Evolutionary conservation across 2,113 vertebrate species (phyloP).

Genomic region (Trematocara nigrifrons): DNA sequence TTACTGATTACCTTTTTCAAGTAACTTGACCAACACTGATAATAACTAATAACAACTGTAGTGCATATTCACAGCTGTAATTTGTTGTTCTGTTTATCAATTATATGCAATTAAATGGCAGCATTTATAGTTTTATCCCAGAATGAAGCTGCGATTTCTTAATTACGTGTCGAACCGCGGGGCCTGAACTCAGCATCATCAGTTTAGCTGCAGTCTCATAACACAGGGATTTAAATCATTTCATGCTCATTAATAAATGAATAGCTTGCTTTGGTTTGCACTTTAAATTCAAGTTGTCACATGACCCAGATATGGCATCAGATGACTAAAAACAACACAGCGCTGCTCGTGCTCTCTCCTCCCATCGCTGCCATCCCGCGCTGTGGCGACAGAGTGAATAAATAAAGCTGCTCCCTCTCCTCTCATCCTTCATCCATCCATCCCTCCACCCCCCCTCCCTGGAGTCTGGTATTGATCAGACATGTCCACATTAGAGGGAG

Average conservation of each 20-base stretch:
- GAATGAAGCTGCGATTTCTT: background rate
- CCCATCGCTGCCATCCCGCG: background rate
- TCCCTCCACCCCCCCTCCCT: conserved; percentile 40
- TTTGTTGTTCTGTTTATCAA: background rate
- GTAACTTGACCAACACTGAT: background rate
- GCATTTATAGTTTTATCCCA: background rate
- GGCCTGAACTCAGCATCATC: background rate
- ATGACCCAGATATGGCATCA: background rate
- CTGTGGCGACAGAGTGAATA: conserved; percentile 7
- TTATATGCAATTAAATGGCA: background rate
- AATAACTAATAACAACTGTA: background rate
- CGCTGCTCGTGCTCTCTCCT: background rate
- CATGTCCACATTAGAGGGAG: conserved; percentile 72
- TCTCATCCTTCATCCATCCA: conserved; percentile 39
- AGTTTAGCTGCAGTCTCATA: background rate
- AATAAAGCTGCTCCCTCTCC: conserved; percentile 46
- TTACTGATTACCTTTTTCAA: no score
- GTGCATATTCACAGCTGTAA: background rate
- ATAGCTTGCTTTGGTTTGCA: background rate
- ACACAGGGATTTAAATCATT: background rate
- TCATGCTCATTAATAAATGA: background rate
- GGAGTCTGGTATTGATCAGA: conserved; percentile 80
- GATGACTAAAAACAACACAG: background rate
- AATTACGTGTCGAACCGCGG: background rate
- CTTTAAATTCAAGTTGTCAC: background rate